Conservation (phyloP, 2,888 invertebrate species). For the Tachystola acroxantha region DNA sequence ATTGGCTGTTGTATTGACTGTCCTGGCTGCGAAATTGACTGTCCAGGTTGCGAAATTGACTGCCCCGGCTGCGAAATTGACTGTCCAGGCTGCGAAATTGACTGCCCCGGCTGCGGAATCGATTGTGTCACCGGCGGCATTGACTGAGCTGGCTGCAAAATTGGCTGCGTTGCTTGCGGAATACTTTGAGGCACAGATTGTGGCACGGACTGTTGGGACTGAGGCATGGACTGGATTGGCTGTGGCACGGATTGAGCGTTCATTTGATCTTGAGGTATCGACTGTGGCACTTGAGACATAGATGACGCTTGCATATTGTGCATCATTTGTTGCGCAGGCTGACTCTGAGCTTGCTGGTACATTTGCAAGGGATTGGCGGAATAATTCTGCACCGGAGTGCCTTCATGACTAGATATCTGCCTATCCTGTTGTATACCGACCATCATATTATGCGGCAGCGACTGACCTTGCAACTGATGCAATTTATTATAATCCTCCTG, state of each 20-base stretch:
- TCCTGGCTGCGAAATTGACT: no score
- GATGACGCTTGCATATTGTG: slow-evolving; percentile 34
- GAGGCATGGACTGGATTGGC: slow-evolving; percentile 11
- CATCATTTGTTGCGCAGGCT: slow-evolving; percentile 42
- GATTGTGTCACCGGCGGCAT: background rate
- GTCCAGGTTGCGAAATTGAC: slow-evolving; percentile 5
- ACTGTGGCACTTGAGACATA: slow-evolving; percentile 23
- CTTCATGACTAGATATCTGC: slow-evolving; percentile 74
- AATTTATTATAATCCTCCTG: slow-evolving; percentile 47
- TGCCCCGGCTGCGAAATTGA: slow-evolving; percentile 14
- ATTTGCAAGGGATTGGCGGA: slow-evolving; percentile 65
- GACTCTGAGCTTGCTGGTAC: slow-evolving; percentile 53
- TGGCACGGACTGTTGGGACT: slow-evolving; percentile 6
- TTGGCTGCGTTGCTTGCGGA: background rate
- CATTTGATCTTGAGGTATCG: slow-evolving; percentile 18
- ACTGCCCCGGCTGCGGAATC: slow-evolving; percentile 12
- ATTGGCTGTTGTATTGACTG: no score
- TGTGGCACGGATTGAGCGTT: slow-evolving; percentile 16
- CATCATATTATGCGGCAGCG: slow-evolving; percentile 61
- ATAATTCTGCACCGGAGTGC: slow-evolving; percentile 71
- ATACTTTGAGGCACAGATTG: slow-evolving; percentile 8
- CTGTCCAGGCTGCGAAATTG: background rate
- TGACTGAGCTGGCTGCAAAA: slow-evolving; percentile 12
- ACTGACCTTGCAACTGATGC: slow-evolving; percentile 63
- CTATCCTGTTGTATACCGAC: slow-evolving; percentile 65